Base-by-base conservation (phyloP, 2,888 invertebrate species). In the Erynnis tages region DNA sequence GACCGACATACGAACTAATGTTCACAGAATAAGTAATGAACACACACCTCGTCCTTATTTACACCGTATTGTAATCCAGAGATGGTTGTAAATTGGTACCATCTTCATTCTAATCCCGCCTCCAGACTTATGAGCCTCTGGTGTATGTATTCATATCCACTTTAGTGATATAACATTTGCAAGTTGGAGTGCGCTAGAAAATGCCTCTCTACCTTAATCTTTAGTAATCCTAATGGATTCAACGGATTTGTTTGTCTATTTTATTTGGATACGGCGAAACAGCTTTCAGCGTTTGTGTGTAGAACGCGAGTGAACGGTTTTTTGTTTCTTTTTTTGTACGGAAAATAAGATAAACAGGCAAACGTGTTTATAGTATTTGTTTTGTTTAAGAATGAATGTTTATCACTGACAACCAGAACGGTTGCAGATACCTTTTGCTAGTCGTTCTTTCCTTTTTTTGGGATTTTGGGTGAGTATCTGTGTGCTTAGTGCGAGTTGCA, bases 1-100 rank as follows among this genome's bases (percentile, higher is more conserved):
- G n/a, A n/a, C n/a, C n/a, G n/a, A 27, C 37, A 13, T n/a, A 35
- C 11, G 47, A 59, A 65, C 66, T 70, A 70, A 72, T 73, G 72
- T 67, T 66, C 61, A 55, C 54, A 53, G 65, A 63, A 67, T 67
- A 65, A 73, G 65, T 71, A 67, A 71, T 66, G 67, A 62, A 58
- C 47, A 45, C 44, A 55, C 46, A 44, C 54, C 52, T 48, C 46
- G 54, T 54, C 52, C 43, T 41, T 27, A 23, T 19, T 61, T 46
- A 60, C 59, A 65, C 62, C 52, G 56, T 19, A 7, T 5, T n/a
- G 56, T 57, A 55, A 52, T 11, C 6, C 4, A 43, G 8, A 17
- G n/a, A 8, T 35, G 34, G 17, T 35, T 35, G 10, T 6, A 29
- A 29, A 29, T 10, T 25, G 25, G 8, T 2, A 4, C 2, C 6